Percentiles rank a stretch among this genome's conserved stretches.
Conservation (phyloP, 1,140 invertebrate genomes). For the Drosophila erecta region DNA sequence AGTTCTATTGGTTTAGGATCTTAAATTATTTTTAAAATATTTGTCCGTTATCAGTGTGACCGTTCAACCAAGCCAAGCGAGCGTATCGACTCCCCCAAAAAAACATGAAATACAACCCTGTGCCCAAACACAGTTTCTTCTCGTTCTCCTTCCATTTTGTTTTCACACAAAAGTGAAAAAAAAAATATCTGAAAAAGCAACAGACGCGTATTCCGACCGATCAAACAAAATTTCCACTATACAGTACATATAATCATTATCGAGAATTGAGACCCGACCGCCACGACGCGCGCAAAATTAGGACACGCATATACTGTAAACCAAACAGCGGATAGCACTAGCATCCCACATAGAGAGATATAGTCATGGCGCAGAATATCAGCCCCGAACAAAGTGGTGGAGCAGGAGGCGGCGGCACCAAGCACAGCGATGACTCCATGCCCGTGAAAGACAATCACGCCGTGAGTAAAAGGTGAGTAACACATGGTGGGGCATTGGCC, state of each 20-base stretch:
- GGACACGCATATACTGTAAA: conserved; percentile 5
- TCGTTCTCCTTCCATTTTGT: conserved; percentile 76
- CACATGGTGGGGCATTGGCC: conserved; percentile 19
- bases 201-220: conserved; percentile 53
- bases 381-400: conserved; percentile 88
- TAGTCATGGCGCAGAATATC: conserved; percentile 92
- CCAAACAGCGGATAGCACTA: conserved; percentile 1
- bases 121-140: conserved; percentile 64
- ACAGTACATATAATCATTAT: conserved; percentile 48
- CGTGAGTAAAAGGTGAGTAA: conserved; percentile 92
- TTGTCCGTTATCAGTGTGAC: conserved; percentile 5
- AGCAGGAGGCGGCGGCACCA: conserved; percentile 85
- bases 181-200: conserved; percentile 45
- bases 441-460: conserved; percentile 92
- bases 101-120: conserved; percentile 62
- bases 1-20: too few species aligned
- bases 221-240: conserved; percentile 62
- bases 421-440: conserved; percentile 90
- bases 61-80: not conserved
- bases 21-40: not conserved
- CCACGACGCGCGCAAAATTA: conserved; percentile 41
- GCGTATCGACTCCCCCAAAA: not conserved
- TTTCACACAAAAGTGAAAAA: conserved; percentile 73
- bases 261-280: conserved; percentile 31
- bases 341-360: conserved; percentile 5